Percentiles rank a stretch among this genome's conserved stretches.
phyloP scores from a whole-genome alignment of 2,113 vertebrate genomes.

The Rallus limicola region DNA sequence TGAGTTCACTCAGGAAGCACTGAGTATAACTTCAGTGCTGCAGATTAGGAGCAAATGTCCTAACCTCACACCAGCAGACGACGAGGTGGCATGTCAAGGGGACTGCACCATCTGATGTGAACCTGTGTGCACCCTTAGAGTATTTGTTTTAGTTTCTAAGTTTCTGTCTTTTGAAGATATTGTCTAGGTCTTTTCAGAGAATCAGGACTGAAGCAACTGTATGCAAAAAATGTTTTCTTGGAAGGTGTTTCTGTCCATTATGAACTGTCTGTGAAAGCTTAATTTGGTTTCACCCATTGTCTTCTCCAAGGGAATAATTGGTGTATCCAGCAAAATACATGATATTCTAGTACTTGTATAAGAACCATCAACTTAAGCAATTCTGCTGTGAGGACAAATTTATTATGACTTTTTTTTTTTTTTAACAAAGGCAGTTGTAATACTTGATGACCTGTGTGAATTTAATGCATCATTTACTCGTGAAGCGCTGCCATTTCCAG shows the following conservation, averaged over 20 bases:
- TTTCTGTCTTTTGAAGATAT: not conserved
- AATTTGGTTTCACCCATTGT: not conserved
- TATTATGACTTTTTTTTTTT: not conserved
- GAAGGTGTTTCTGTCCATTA: not conserved
- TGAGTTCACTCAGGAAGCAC: not conserved
- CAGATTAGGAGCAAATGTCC: not conserved
- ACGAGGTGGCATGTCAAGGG: not conserved
- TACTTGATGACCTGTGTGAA: not conserved
- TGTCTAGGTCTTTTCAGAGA: not conserved
- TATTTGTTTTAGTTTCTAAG: not conserved
- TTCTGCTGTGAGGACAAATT: not conserved
- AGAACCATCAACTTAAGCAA: not conserved
- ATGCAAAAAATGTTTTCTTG: not conserved
- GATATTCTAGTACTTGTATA: not conserved
- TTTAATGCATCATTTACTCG: not conserved
- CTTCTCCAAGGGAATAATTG: not conserved
- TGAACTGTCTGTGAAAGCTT: fast-evolving
- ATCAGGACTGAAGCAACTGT: not conserved
- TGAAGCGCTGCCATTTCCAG: not conserved
- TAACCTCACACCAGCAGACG: not conserved
- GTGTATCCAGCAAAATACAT: not conserved
- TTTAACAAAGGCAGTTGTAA: not conserved
- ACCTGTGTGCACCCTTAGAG: not conserved
- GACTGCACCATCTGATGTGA: not conserved
- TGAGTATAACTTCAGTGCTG: not conserved